Evolutionary conservation across 2,888 invertebrate species (phyloP).

Genomic region (Teleogryllus oceanicus): DNA sequence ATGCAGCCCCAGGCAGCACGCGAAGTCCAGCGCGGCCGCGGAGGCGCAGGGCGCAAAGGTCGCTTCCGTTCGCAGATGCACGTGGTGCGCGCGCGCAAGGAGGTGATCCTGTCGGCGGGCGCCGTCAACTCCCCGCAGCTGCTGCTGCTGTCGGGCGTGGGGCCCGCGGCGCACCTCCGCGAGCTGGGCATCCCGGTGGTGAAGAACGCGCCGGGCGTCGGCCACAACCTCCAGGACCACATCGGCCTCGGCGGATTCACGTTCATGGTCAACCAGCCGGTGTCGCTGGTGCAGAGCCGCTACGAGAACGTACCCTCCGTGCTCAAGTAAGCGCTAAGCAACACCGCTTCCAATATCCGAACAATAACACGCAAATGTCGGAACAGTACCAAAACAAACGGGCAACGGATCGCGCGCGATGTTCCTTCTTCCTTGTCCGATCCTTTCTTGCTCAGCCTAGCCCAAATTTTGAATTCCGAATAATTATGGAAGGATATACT

Average conservation of each 20-base stretch:
- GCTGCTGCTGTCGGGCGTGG: slow-evolving; percentile 88
- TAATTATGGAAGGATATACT: too few relatives aligned
- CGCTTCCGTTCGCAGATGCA: slow-evolving; percentile 52
- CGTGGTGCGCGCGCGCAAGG: slow-evolving; percentile 73
- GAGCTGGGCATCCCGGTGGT: slow-evolving; percentile 74
- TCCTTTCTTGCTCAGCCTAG: too few relatives aligned
- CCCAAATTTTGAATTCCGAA: too few relatives aligned
- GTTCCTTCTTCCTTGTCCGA: too few relatives aligned
- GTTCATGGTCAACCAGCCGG: slow-evolving; percentile 72
- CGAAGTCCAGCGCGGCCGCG: too few relatives aligned
- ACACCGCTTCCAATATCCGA: too few relatives aligned
- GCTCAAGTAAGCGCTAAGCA: slow-evolving; percentile 54
- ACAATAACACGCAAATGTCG: too few relatives aligned
- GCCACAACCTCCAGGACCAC: slow-evolving; percentile 85
- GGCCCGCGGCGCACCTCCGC: slow-evolving; percentile 58
- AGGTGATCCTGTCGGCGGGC: slow-evolving; percentile 87
- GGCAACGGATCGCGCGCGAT: too few relatives aligned
- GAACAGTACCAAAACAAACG: too few relatives aligned
- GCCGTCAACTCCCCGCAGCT: slow-evolving; percentile 91
- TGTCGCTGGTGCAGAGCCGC: slow-evolving; percentile 75
- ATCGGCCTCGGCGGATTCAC: slow-evolving; percentile 81
- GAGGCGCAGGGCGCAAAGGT: too few relatives aligned
- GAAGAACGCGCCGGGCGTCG: slow-evolving; percentile 68
- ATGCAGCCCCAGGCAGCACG: too few relatives aligned
- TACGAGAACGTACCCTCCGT: slow-evolving; percentile 75